These are phyloP conservation scores for Octomys mimax DNA, from an alignment of 2,797 vertebrate genomes.

Conservation along the genomic window DNA sequence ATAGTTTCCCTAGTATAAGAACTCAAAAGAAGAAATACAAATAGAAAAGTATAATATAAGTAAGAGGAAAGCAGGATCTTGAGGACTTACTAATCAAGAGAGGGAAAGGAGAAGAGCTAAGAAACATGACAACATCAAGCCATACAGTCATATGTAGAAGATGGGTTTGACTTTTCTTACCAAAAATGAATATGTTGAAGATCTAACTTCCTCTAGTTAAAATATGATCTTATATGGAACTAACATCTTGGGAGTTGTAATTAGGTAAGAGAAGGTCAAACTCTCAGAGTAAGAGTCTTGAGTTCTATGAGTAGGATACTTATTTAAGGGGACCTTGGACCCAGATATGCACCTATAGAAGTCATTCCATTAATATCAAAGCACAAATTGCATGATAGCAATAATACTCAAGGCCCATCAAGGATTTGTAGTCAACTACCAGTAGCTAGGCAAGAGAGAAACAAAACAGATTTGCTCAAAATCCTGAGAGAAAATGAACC, in stretches of 20 bases:
- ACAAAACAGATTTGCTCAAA: background rate
- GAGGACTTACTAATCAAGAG: no score
- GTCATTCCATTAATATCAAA: background rate
- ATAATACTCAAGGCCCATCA: background rate
- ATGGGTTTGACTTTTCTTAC: background rate
- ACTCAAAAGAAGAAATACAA: no score
- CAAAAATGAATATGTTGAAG: background rate
- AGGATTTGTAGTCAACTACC: background rate
- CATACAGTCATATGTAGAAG: no score
- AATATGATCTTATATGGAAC: background rate
- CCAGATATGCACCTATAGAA: background rate
- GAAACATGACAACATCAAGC: no score
- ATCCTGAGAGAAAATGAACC: background rate
- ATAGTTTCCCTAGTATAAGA: no score
- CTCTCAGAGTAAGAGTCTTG: accelerated
- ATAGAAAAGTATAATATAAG: no score
- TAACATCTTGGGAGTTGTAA: background rate
- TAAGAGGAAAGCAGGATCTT: no score
- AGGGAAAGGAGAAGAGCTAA: no score
- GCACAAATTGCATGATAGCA: background rate
- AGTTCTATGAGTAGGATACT: background rate
- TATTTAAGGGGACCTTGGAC: background rate
- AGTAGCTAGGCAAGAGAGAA: background rate
- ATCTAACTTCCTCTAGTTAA: background rate
- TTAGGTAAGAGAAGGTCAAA: background rate